Base-by-base conservation (phyloP, 2,888 invertebrate genomes). In the Melanophora roralis region DNA sequence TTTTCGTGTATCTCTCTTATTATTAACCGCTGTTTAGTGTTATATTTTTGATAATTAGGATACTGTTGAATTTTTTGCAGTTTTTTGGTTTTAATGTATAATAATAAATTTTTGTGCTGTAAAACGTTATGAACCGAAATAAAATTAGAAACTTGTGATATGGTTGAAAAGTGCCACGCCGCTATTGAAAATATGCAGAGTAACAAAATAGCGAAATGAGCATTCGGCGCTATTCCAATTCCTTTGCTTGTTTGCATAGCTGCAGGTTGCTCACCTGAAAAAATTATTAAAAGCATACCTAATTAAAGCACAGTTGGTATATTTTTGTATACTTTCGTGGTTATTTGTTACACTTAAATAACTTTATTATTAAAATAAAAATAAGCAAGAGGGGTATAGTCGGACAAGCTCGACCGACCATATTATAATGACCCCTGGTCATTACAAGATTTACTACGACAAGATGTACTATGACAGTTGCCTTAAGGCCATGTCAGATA, bases 181-280 rank as follows among this genome's bases (percentile, higher is more conserved):
- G 83, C 84, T 81, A 85, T 81, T 38, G 84, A 84, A 69, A 88
- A 83, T 81, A 86, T 82, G 81, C 86, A 83, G 80, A 86, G 82
- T 36, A 84, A 81, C 57, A 86, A 85, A 82, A 88, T 84, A 73
- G 85, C 84, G 67, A 85, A 81, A 71, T 86, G 83, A 43, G 84
- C 83, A 83, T 49, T 19, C 55, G 69, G 55, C 40, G 83, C 83
- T 73, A 79, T 80, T 69, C 82, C 83, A 64, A 91, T 91, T 49
- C 92, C 91, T 89, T 91, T 92, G 89, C 94, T 94, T 2, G 94
- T 94, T 90, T 96, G 95, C 95, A 96, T 95, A 40, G 96, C 95
- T 73, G 95, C 95, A 80, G 95, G 95, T 89, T 95, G 95, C 90
- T 96, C 95, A 82, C 95, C 96, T 95, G 91, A 45, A 72, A 23